Percentiles rank a stretch among this genome's conserved stretches.
phyloP scores from a whole-genome alignment of 2,113 vertebrate genomes.

The Lophius piscatorius region DNA sequence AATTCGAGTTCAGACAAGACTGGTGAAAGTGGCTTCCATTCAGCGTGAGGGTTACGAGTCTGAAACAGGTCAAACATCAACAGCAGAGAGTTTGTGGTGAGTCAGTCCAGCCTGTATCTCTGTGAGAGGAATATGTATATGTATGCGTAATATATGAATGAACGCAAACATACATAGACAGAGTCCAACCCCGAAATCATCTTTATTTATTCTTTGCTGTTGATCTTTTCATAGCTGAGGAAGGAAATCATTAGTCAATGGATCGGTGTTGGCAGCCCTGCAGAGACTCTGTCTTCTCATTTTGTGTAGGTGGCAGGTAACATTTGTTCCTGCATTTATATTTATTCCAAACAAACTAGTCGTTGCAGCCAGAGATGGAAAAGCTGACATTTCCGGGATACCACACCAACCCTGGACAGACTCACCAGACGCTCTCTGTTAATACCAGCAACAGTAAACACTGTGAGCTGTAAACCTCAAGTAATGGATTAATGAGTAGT shows the following conservation, averaged over 20 bases:
- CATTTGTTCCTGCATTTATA: slow-evolving; percentile 41
- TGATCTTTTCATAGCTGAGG: background rate
- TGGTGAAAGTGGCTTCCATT: slow-evolving; percentile 33
- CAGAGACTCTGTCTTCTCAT: slow-evolving; percentile 43
- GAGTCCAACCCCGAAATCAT: too few relatives aligned
- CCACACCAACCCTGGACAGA: slow-evolving; percentile 27
- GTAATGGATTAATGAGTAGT: background rate
- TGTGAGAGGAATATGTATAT: background rate
- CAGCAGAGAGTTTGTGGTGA: background rate
- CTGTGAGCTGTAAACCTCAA: slow-evolving; percentile 3
- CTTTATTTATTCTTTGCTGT: slow-evolving; percentile 1
- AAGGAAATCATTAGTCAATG: slow-evolving; percentile 33
- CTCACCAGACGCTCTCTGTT: slow-evolving; percentile 28
- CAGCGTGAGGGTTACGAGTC: slow-evolving; percentile 16
- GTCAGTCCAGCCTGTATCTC: background rate
- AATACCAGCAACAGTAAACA: slow-evolving; percentile 15
- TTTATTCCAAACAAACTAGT: slow-evolving; percentile 53
- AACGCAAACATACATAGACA: slow-evolving; percentile 10
- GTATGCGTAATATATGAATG: background rate
- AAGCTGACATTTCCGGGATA: slow-evolving; percentile 38
- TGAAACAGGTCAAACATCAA: slow-evolving; percentile 40
- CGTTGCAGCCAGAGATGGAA: slow-evolving; percentile 51
- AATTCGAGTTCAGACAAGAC: slow-evolving; percentile 24
- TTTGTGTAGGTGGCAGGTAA: slow-evolving; percentile 45
- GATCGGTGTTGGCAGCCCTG: slow-evolving; percentile 31